These are phyloP conservation scores for Branchinecta sandiegonensis DNA, from an alignment of 2,888 invertebrate genomes.

Conservation along the genomic window DNA sequence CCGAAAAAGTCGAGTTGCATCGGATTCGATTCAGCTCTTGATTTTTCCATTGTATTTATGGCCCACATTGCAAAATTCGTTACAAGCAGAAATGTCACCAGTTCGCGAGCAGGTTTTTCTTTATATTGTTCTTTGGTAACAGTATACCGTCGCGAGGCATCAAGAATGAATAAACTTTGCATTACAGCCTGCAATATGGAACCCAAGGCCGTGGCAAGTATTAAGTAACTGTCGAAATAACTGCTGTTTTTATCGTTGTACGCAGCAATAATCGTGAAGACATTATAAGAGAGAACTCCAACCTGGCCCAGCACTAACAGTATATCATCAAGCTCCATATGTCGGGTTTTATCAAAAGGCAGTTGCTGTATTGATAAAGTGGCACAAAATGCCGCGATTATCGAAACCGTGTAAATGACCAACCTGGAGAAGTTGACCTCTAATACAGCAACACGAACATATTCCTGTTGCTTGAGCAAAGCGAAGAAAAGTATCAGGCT, in stretches of 20 bases:
- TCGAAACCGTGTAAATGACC: slow-evolving; percentile 33
- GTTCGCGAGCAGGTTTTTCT: slow-evolving; percentile 79
- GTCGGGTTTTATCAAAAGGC: slow-evolving; percentile 55
- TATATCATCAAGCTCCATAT: slow-evolving; percentile 33
- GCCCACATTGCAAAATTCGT: slow-evolving; percentile 86
- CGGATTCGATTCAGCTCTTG: slow-evolving; percentile 76
- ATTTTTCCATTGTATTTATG: slow-evolving; percentile 80
- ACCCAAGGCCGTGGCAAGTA: slow-evolving; percentile 74
- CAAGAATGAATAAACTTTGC: slow-evolving; percentile 33
- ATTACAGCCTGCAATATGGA: slow-evolving; percentile 21
- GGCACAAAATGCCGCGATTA: slow-evolving; percentile 33
- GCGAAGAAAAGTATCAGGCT: slow-evolving; percentile 38
- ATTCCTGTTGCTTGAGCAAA: slow-evolving; percentile 32
- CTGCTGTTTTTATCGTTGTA: slow-evolving; percentile 50
- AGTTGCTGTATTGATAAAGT: slow-evolving; percentile 50
- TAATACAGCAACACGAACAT: slow-evolving; percentile 32
- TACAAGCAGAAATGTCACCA: slow-evolving; percentile 47
- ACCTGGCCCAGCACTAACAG: slow-evolving; percentile 36
- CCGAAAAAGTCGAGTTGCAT: slow-evolving; percentile 84
- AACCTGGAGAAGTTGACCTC: slow-evolving; percentile 31
- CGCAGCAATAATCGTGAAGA: slow-evolving; percentile 84
- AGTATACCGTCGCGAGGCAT: slow-evolving; percentile 70
- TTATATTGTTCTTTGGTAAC: slow-evolving; percentile 64
- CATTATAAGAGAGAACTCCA: slow-evolving; percentile 83
- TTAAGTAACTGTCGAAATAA: slow-evolving; percentile 83